Percentiles rank a stretch among this genome's conserved stretches.
Conservation (phyloP, 1,140 invertebrate genomes). For the Gryon sp. region DNA sequence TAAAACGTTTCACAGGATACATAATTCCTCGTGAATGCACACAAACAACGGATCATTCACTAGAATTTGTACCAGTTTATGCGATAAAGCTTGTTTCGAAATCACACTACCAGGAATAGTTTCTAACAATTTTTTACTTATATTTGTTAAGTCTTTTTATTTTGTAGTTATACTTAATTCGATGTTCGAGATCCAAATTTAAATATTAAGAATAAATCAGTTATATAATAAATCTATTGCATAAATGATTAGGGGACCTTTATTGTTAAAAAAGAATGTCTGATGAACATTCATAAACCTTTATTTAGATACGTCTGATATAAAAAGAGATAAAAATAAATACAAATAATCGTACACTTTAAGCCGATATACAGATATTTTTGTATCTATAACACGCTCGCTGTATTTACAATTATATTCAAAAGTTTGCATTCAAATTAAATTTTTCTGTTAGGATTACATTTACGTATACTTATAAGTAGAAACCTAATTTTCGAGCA, state of each 20-base stretch:
- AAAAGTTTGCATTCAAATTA: too few relatives aligned
- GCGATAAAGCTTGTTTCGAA: slow-evolving; percentile 65
- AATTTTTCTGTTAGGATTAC: too few relatives aligned
- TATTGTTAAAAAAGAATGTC: too few relatives aligned
- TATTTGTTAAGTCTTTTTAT: too few relatives aligned
- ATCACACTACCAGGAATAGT: slow-evolving; percentile 52
- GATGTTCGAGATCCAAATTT: slow-evolving; percentile 18
- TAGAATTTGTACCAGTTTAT: slow-evolving; percentile 73
- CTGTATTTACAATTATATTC: slow-evolving; percentile 23
- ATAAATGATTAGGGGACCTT: too few relatives aligned
- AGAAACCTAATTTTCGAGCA: too few relatives aligned
- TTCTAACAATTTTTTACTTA: slow-evolving; percentile 22
- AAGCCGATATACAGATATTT: slow-evolving; percentile 23
- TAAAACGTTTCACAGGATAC: slow-evolving; percentile 67
- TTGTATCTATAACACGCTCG: slow-evolving; percentile 8
- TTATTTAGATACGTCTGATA: slow-evolving; percentile 25
- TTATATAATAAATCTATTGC: slow-evolving; percentile 6
- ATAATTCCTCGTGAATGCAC: slow-evolving; percentile 73
- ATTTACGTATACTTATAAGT: too few relatives aligned
- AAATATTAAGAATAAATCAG: slow-evolving; percentile 4
- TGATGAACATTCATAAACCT: slow-evolving; percentile 28
- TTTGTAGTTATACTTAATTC: slow-evolving; percentile 19
- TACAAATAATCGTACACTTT: slow-evolving; percentile 28
- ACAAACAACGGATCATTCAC: slow-evolving; percentile 75
- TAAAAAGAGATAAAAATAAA: slow-evolving; percentile 39